Base-by-base conservation (phyloP, 2,797 vertebrate species). In the Atherinosoma microstoma region DNA sequence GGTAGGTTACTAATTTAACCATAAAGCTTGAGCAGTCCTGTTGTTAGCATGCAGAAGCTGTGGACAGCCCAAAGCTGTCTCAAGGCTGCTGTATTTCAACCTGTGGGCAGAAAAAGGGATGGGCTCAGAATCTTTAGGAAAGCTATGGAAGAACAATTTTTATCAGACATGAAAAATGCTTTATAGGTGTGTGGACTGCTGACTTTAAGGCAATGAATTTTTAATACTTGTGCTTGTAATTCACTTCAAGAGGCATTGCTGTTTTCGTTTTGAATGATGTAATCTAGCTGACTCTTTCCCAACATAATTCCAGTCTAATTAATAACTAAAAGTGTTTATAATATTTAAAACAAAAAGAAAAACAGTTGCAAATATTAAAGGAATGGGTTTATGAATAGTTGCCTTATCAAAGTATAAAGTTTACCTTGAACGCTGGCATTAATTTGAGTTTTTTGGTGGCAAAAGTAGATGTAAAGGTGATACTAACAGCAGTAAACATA, bases 51-150 rank as follows among this genome's bases (percentile, higher is more conserved):
- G 30, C 63, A 57, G 58, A 64, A 61, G 45, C 61, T 53, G 64
- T 35, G 11, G 61, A 71, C 20, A 73, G 63, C 67, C 12, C 5
- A 70, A 60, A 58, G 42, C 78, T 79, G 70, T 67, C 49, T 80
- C 74, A 64, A 77, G 56, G 70, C 70, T 58, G 72, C 53, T 73
- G 69, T 34, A 22, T 70, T 67, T 62, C 22, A 57, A 82, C 73
- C 76, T 67, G 36, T 66, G 56, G 70, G 82, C 56, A 86, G 51
- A 20, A 73, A 76, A 77, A 80, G 6, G 13, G 22, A 73, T 75
- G 72, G 78, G 42, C 58, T 67, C 32, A n/a, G 0, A n/a, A 58
- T 7, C 63, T 53, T 29, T 59, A 49, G 8, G 64, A 64, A n/a
- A 56, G 49, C 54, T 65, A 54, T 54, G 29, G 73, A 64, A 66